Evolutionary conservation across 1,140 invertebrate species (phyloP), one percentile per base, ranked within the genome.

Genomic region (Leucophenga varia): DNA sequence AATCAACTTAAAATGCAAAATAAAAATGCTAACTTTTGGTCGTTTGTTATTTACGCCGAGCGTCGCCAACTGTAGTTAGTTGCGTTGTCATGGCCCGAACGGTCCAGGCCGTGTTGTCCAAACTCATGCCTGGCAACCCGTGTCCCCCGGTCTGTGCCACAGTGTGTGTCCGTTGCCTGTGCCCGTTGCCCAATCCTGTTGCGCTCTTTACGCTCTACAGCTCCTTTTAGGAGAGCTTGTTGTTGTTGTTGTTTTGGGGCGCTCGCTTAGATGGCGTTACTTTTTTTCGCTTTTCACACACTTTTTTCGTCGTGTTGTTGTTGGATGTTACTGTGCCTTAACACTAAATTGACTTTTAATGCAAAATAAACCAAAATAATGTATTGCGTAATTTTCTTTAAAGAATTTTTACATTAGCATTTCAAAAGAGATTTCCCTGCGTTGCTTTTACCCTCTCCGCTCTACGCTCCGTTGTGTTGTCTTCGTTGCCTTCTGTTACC

Each of bases 331-430:
- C 32, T 39, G 18, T 49, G 57, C 63, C 63, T 65, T 65, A 65
- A 65, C 63, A 65, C 63, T 67, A 65, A 65, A 65, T 65, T 65
- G 63, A 65, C 63, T 65, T 65, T 65, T 65, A 65, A 65, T 65
- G 63, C 63, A 65, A 65, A 65, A 65, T 65, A 65, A 65, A 65
- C 63, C 63, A 65, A 65, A 65, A 65, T 65, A 65, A 65, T 67
- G 63, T 65, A 65, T 67, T 65, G 63, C 63, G 63, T 65, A 65
- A 65, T 65, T 65, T 65, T 65, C 63, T 67, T 65, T 65, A 65
- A 65, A 65, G 63, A 65, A 65, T 65, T 65, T 65, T 65, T 59
- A 65, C 63, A 65, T 65, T 65, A 65, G 63, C 63, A 65, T 65
- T 65, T 65, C 63, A 65, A 65, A 65, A 65, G 63, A 67, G 63